Percentiles rank a stretch among this genome's conserved stretches.
These are phyloP conservation scores for Cichlasoma orientale DNA, from an alignment of 2,797 vertebrate species.

Conservation along the genomic window DNA sequence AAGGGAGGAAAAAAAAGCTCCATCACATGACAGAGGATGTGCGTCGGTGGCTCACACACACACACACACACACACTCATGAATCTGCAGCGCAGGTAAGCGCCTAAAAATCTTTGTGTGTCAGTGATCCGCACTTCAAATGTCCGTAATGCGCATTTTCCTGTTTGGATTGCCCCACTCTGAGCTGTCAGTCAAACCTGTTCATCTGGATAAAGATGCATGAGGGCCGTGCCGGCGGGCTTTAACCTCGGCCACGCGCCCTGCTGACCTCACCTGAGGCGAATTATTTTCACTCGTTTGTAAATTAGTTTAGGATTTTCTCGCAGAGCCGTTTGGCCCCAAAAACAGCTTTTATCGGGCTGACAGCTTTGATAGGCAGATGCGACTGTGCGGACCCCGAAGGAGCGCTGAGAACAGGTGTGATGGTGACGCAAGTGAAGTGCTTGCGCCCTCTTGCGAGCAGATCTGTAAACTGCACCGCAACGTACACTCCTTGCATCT, in stretches of 20 bases:
- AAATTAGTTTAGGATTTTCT: neutral
- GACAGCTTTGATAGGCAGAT: neutral
- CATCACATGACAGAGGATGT: slow-evolving; percentile 19
- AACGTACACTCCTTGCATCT: accelerated
- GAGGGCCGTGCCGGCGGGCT: slow-evolving; percentile 46
- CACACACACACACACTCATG: neutral
- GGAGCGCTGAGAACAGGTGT: slow-evolving; percentile 27
- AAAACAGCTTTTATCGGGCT: neutral
- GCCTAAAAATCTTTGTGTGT: neutral
- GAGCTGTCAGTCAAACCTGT: slow-evolving; percentile 51
- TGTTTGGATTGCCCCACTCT: slow-evolving; percentile 22
- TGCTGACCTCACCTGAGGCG: neutral
- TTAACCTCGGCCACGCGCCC: neutral
- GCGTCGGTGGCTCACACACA: neutral
- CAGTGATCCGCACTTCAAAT: neutral
- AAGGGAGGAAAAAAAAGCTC: neutral
- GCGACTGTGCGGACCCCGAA: neutral
- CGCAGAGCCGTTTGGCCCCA: accelerated
- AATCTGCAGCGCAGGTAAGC: slow-evolving; percentile 41
- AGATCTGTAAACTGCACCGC: neutral
- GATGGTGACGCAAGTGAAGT: neutral
- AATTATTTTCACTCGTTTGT: neutral
- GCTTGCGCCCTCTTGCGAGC: slow-evolving; percentile 26
- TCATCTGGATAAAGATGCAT: slow-evolving; percentile 44
- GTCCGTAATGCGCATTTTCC: slow-evolving; percentile 41